Conservation (phyloP, 2,797 vertebrate species). For the Heteromormyrus szaboi region DNA sequence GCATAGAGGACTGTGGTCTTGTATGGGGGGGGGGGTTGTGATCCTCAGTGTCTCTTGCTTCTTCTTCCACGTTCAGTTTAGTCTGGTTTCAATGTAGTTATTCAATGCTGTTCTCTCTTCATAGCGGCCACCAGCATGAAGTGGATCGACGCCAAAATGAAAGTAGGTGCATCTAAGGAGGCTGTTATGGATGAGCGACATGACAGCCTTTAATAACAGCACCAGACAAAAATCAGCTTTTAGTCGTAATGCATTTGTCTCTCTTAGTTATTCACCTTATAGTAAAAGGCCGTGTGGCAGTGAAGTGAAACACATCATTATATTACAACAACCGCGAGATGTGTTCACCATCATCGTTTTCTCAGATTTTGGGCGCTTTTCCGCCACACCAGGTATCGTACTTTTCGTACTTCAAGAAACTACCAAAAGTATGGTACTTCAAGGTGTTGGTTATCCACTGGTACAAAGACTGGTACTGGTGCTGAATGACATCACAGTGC, state of each 20-base stretch:
- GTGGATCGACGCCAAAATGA: constrained; percentile 99
- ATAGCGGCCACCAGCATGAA: constrained; percentile 99
- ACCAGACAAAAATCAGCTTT: not conserved
- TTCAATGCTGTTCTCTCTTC: constrained; percentile 34
- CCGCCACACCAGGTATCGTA: not conserved
- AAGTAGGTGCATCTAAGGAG: constrained; percentile 61
- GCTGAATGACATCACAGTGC: not conserved
- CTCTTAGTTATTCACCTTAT: not conserved
- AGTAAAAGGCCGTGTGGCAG: not conserved
- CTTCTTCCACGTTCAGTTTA: not conserved
- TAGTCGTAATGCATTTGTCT: not conserved
- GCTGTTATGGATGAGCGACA: not conserved
- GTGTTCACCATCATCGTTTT: not conserved
- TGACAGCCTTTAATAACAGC: not conserved
- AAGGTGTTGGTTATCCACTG: not conserved
- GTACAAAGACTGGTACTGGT: not conserved
- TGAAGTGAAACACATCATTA: not conserved
- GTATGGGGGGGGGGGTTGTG: too few relatives aligned
- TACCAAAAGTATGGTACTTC: not conserved
- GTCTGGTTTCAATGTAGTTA: not conserved
- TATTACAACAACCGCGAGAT: not conserved
- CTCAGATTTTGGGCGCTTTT: not conserved
- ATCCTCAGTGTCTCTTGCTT: not conserved
- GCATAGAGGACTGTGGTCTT: too few relatives aligned
- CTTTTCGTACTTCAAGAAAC: not conserved